These are phyloP conservation scores for Habroteleia sp. DNA, from an alignment of 2,888 invertebrate species.

Conservation along the genomic window DNA sequence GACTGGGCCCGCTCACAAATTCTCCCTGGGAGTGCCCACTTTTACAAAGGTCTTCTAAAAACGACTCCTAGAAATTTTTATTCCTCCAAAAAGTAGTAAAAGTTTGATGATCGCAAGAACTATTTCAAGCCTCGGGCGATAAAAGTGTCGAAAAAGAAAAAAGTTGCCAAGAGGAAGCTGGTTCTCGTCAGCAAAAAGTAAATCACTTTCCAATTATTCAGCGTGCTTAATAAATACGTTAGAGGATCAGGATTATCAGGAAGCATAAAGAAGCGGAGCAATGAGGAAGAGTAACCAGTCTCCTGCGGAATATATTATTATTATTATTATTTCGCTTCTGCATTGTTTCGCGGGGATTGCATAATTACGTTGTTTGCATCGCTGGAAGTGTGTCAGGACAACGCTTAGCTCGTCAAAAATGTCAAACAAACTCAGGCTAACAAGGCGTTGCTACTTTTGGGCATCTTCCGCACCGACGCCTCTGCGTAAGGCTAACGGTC, in stretches of 20 bases:
- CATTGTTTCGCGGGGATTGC: constrained; percentile 23
- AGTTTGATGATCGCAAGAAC: not conserved
- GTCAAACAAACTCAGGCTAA: constrained; percentile 14
- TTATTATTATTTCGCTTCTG: constrained; percentile 15
- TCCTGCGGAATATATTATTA: constrained; percentile 23
- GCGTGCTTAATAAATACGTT: constrained; percentile 37
- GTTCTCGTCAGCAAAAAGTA: constrained; percentile 19
- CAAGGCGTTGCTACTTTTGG: constrained; percentile 23
- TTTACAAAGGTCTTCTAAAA: no score
- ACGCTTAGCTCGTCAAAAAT: constrained; percentile 20
- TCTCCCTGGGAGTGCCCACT: no score
- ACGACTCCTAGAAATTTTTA: no score
- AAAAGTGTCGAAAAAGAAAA: constrained; percentile 10
- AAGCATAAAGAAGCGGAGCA: constrained; percentile 37
- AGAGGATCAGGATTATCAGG: constrained; percentile 16
- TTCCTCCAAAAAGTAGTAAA: not conserved
- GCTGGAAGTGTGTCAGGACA: constrained; percentile 40
- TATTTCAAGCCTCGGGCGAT: constrained; percentile 5
- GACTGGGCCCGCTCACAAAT: no score
- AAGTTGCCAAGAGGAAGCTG: constrained; percentile 10
- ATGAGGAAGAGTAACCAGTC: constrained; percentile 41
- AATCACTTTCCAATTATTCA: constrained; percentile 52
- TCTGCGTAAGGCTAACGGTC: constrained; percentile 38
- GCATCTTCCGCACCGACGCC: constrained; percentile 7
- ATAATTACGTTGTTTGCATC: no score